Base-by-base conservation (phyloP, 2,888 invertebrate species). In the Liodrosophila aerea region DNA sequence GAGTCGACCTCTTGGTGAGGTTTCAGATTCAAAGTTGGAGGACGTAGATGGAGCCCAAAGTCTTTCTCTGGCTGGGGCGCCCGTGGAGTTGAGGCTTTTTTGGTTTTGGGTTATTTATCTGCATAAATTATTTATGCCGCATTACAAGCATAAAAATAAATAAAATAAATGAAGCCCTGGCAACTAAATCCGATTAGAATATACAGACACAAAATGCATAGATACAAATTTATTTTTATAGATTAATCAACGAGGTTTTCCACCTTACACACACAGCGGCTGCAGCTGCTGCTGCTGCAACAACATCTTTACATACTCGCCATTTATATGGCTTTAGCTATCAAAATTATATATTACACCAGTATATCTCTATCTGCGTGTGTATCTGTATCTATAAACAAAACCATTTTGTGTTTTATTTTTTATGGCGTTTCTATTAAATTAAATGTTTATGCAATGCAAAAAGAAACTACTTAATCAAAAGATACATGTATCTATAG, bases 81-180 rank as follows among this genome's bases (percentile, higher is more conserved):
- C 72, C 73, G 67, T 66, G 69, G 69, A 49, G 69, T 45, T 34
- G 39, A 41, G 67, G 16, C 44, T 59, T 58, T 59, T 58, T 72
- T 49, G 64, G 63, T 69, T 76, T 76, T 65, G 67, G 81, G 86
- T 81, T 81, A 81, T 81, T 85, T 81, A 81, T 81, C 84, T 85
- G 86, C 86, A 81, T 81, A 85, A 81, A 81, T 87, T 88, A 87
- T 87, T 88, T 87, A 80, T 83, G 87, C 87, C 81, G 88, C 86
- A 87, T 87, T 88, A 88, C 74, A 74, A 81, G 85, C 86, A 84
- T 84, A 82, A 82, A 82, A 86, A 82, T 82, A 82, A 86, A 86
- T 82, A 82, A 82, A 82, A 84, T 82, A 82, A 82, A 86, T 86
- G 86, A 76, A 74, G 86, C 74, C 63, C 61, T 39, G 59, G 51